Base-by-base conservation (phyloP, 2,888 invertebrate species). In the Notocelia uddmanniana region DNA sequence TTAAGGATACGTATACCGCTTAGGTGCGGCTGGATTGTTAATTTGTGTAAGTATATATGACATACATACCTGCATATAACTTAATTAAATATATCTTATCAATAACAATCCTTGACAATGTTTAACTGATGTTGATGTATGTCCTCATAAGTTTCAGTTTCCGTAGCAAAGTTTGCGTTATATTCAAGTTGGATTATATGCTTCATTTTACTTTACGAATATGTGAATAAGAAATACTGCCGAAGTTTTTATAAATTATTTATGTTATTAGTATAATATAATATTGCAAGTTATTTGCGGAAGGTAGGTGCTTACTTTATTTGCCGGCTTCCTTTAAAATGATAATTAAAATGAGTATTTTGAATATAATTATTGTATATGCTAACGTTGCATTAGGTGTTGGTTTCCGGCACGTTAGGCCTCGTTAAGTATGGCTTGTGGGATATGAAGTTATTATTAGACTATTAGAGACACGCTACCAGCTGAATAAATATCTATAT, bases 31-130 rank as follows among this genome's bases (percentile, higher is more conserved):
- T 84, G 88, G 87, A 89, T 88, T 89, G 83, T 89, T 90, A 79
- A 85, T 89, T 64, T 89, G 85, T 85, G 92, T 92, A 86, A 86
- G 92, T 92, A 84, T 66, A 55, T 59, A 77, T 50, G n/a, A 26
- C 5, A 26, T 26, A 26, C 62, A 68, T 21, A 18, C 21, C 60
- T 60, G 72, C 26, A 67, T 55, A 54, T 73, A 50, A 19, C 57
- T 66, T 57, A 58, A 66, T 59, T 62, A 34, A 48, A n/a, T 72
- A 37, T 59, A 34, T 71, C 59, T 71, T 23, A 37, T 52, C 70
- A 71, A 58, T 31, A 66, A 45, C 58, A n/a, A n/a, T n/a, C n/a
- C 54, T 31, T 52, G 6, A 26, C 66, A 19, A 37, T 13, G 13
- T 15, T n/a, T 23, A 10, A 34, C 13, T 31, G 23, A 19, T 13